These are phyloP conservation scores for Salminus brasiliensis DNA, from an alignment of 2,113 vertebrate species.

Conservation along the genomic window DNA sequence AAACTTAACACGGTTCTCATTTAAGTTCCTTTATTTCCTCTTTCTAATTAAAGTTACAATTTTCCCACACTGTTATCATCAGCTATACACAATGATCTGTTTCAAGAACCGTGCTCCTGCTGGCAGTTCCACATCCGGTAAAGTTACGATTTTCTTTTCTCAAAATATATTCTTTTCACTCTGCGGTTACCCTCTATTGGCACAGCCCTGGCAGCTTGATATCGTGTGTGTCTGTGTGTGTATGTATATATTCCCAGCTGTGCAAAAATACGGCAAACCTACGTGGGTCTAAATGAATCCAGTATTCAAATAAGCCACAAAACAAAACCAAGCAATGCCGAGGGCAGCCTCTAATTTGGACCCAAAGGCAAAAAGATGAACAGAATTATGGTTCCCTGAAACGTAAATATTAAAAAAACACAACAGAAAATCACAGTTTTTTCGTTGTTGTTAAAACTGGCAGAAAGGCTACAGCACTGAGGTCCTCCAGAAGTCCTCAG, in stretches of 20 bases:
- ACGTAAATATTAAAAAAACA: constrained; percentile 28
- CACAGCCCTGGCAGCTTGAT: constrained; percentile 45
- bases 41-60: constrained; percentile 44
- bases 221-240: neutral
- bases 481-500: neutral
- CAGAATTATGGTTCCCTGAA: constrained; percentile 40
- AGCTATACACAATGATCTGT: constrained; percentile 44
- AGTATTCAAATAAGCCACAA: neutral
- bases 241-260: neutral
- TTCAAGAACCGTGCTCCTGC: constrained; percentile 53
- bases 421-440: constrained; percentile 32
- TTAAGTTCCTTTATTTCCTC: constrained; percentile 47
- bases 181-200: constrained; percentile 42
- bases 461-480: constrained; percentile 17
- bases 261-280: neutral
- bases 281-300: neutral
- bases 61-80: constrained; percentile 27
- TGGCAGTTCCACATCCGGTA: constrained; percentile 43
- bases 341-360: neutral
- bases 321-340: neutral
- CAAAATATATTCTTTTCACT: constrained; percentile 30
- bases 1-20: constrained; percentile 33
- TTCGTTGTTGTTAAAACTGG: too few species aligned
- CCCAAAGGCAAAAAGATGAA: constrained; percentile 3
- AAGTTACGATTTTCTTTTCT: constrained; percentile 46